Evolutionary conservation across 2,113 vertebrate genomes (phyloP).

Genomic region (Leptodactylus fuscus): DNA sequence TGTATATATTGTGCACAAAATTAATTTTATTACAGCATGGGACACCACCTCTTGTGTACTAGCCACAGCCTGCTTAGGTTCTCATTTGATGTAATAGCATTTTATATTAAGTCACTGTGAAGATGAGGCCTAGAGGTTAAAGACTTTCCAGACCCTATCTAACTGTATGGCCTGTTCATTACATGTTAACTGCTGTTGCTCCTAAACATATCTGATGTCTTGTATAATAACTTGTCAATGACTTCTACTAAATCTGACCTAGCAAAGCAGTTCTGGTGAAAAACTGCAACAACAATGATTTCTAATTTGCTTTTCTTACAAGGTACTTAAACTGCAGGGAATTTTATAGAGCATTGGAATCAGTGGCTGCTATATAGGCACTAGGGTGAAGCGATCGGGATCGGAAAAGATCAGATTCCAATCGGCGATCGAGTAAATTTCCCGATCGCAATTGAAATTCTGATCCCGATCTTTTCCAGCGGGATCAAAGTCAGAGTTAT

Average conservation of each 20-base stretch:
- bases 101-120: constrained; percentile 34
- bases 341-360: no score
- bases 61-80: neutral
- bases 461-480: no score
- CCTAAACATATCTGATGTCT: neutral
- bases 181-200: neutral
- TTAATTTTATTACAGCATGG: constrained; percentile 81
- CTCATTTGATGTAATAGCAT: constrained; percentile 39
- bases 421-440: no score
- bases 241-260: neutral
- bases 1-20: constrained; percentile 85
- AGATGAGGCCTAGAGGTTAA: neutral
- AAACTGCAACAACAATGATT: no score
- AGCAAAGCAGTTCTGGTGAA: neutral
- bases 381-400: no score
- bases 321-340: no score
- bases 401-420: no score
- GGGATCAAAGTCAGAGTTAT: no score
- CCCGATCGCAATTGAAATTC: no score
- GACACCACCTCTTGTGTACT: constrained; percentile 31
- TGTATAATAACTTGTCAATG: neutral
- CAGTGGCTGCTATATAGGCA: no score
- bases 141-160: neutral
- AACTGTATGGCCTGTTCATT: neutral
- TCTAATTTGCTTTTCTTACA: no score